These are phyloP conservation scores for Cliona cf. orientalis DNA, from an alignment of 37 sponge, comb jelly and placozoan species.

Conservation along the genomic window DNA sequence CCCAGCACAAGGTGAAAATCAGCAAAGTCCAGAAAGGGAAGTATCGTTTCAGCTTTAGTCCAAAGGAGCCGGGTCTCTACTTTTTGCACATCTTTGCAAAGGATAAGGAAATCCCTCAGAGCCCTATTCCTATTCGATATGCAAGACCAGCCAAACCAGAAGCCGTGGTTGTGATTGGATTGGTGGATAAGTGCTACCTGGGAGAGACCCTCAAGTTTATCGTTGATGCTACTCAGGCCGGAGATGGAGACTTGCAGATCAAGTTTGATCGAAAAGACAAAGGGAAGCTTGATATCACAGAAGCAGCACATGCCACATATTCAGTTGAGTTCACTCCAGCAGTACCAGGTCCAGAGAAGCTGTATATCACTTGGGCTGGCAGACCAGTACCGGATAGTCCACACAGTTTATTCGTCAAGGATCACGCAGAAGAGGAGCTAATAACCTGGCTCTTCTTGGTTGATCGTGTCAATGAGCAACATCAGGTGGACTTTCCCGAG, in stretches of 20 bases:
- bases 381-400: conserved; percentile 67
- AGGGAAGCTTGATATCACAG: not conserved
- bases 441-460: conserved; percentile 20
- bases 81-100: conserved; percentile 47
- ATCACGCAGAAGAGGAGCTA: conserved; percentile 20
- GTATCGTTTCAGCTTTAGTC: conserved; percentile 31
- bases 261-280: conserved; percentile 11
- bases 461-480: not conserved
- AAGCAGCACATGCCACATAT: conserved; percentile 47
- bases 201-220: conserved; percentile 41
- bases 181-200: conserved; percentile 9
- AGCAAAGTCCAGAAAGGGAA: conserved; percentile 46
- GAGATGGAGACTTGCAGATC: conserved; percentile 45
- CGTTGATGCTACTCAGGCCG: conserved; percentile 56
- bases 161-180: conserved; percentile 37
- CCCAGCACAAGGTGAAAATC: conserved; percentile 53
- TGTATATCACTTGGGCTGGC: conserved; percentile 47
- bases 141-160: conserved; percentile 61
- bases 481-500: not conserved
- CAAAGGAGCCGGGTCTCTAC: conserved; percentile 60
- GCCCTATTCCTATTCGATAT: conserved; percentile 71
- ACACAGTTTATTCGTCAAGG: conserved; percentile 33
- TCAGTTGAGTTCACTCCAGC: conserved; percentile 22
- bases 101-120: conserved; percentile 56
- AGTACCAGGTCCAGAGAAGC: conserved; percentile 2